Evolutionary conservation across 2,113 vertebrate species (phyloP), one percentile per base, ranked within the genome.

Genomic region (Cranoglanis bouderius): DNA sequence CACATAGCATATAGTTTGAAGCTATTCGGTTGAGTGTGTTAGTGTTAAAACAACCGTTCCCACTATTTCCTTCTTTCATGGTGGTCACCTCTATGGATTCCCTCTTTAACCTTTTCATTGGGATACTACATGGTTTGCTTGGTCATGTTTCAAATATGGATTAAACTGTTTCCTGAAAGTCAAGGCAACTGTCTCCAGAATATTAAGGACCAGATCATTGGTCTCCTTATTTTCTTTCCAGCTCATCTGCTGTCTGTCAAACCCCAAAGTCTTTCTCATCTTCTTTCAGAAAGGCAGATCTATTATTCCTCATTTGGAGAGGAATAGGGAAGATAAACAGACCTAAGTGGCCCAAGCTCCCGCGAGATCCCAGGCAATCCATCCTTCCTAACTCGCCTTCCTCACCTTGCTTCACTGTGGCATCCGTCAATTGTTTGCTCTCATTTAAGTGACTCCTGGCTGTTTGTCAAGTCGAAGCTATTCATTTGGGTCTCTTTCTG

Each of bases 201-300:
- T 74, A 19, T 19, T 35, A n/a, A 35, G 32, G 32, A 38, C 21
- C 13, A 55, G 43, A 16, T 87, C 18, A 29, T 35, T 35, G 7
- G 9, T 53, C 38, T 38, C 0, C 59, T 40, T 32, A 43, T 84
- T 84, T 84, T 46, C 38, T 43, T 57, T 53, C n/a, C 55, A 63
- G 55, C 86, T 55, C 77, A 53, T 29, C 32, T 55, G 46, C 75
- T 87, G 88, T 86, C 86, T 59, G 26, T 89, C 77, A 74, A 80
- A 59, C 24, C 40, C 35, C 81, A 35, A 51, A 6, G 4, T 46
- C 35, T 8, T 86, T 74, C 38, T 49, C 35, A 83, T n/a, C 13
- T 57, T 87, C n/a, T 26, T 82, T 87, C 38, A 7, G 81, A 65
- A 67, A 78, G 55, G 46, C 59, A 49, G 65, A 12, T 38, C 40